A percentile compares a stretch with the other conserved stretches of the same genome.
Evolutionary conservation across 2,888 invertebrate species (phyloP).

Genomic region (Beris chalybata): DNA sequence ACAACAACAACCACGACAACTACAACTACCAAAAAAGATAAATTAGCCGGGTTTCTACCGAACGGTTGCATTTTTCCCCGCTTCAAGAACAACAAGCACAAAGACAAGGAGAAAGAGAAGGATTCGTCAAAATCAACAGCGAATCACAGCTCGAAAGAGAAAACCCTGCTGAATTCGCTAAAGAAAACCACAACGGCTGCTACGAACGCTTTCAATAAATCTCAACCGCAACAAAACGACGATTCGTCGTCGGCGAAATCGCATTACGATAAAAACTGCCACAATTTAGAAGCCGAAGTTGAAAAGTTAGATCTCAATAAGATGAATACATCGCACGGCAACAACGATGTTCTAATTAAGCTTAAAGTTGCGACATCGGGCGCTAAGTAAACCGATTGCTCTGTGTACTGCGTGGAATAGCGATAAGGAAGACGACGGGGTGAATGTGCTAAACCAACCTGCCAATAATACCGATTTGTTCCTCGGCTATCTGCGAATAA

Average conservation of each 20-base stretch:
- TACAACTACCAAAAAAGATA: conserved; percentile 52
- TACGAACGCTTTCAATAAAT: conserved; percentile 34
- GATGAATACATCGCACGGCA: conserved; percentile 42
- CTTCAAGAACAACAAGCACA: conserved; percentile 53
- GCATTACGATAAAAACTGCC: conserved; percentile 53
- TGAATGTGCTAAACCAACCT: too few relatives aligned
- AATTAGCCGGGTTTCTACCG: conserved; percentile 55
- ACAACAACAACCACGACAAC: conserved; percentile 36
- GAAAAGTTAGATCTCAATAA: conserved; percentile 54
- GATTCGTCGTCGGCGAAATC: conserved; percentile 39
- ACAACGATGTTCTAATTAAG: conserved; percentile 51
- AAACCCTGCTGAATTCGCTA: conserved; percentile 52
- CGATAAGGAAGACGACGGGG: too few relatives aligned
- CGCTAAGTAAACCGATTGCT: conserved; percentile 41
- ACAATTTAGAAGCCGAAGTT: conserved; percentile 53
- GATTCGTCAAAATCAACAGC: conserved; percentile 40
- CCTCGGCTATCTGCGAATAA: too few relatives aligned
- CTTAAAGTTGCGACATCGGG: conserved; percentile 49
- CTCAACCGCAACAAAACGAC: conserved; percentile 30
- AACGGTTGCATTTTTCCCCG: conserved; percentile 56
- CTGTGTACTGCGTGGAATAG: too few relatives aligned
- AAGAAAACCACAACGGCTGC: conserved; percentile 44
- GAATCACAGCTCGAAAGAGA: conserved; percentile 45
- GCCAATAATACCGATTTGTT: too few relatives aligned
- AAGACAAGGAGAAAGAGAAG: conserved; percentile 47